Evolutionary conservation across 2,888 invertebrate genomes (phyloP), one percentile per base, ranked within the genome.

Genomic region (Andrena fulva): DNA sequence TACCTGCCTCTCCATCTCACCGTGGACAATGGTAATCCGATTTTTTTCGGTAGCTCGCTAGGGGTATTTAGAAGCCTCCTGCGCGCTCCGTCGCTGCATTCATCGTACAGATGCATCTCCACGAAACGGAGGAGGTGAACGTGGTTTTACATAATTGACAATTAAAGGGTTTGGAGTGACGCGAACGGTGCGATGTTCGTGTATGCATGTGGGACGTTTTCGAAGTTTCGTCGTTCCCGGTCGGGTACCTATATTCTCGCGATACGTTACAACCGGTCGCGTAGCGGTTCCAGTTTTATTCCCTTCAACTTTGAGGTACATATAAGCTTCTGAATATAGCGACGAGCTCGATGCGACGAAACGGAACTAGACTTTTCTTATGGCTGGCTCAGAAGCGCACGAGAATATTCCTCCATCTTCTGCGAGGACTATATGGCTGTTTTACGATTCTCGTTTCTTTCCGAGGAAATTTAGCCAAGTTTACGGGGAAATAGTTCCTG

Each of bases 191-290:
- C 68, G 50, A 27, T 35, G 29, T 48, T 24, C 48, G 24, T 29
- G 42, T 8, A 16, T 35, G 31, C 16, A n/a, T 67, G n/a, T 24
- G 20, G 48, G 20, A 20, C 16, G 31, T 50, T 80, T 77, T 70
- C 24, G n/a, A n/a, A 77, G 59, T 69, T 77, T 77, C 60, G 77
- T 59, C 59, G 56, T 29, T 33, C 35, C 50, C 60, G 69, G 20
- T 20, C 20, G 20, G 20, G 20, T 20, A 20, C 12, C 10, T 42
- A 42, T 42, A 70, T 52, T 10, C 5, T 31, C 16, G 2, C 24
- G 69, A 63, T 69, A 77, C 48, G 77, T 70, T 69, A 59, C 64
- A 64, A 35, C 64, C 63, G 69, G 20, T 42, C 63, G 50, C 56
- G 56, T 48, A 56, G 76, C 42, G 24, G 48, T 12, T 59, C 20